Percentiles rank a stretch among this genome's conserved stretches.
Evolutionary conservation across 1,140 invertebrate genomes (phyloP).

Genomic region (Brachionus rotundiformis): DNA sequence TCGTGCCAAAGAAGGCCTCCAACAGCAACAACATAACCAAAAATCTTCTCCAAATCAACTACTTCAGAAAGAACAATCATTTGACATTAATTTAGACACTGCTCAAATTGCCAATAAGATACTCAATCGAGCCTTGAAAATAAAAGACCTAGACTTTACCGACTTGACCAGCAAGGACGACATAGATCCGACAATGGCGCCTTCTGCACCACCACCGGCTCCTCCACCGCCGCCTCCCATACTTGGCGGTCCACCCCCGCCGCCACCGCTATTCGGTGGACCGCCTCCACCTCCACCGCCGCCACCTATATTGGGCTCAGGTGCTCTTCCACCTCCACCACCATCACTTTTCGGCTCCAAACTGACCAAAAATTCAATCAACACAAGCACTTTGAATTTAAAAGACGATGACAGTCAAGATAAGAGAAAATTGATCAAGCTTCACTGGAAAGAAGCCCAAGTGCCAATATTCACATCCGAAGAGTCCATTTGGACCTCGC

Average conservation of each 20-base stretch:
- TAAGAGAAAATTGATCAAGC: slow-evolving; percentile 82
- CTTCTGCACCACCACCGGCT: slow-evolving; percentile 68
- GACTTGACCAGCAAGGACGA: slow-evolving; percentile 74
- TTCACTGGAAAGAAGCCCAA: slow-evolving; percentile 93
- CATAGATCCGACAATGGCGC: slow-evolving; percentile 58
- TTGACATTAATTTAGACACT: slow-evolving; percentile 60
- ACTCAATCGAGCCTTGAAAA: slow-evolving; percentile 73
- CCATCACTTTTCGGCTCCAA: slow-evolving; percentile 57
- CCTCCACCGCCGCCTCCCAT: slow-evolving; percentile 55
- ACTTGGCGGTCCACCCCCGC: slow-evolving; percentile 50
- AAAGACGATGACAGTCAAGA: slow-evolving; percentile 76
- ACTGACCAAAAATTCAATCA: slow-evolving; percentile 64
- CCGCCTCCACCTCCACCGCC: slow-evolving; percentile 53
- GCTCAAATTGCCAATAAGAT: slow-evolving; percentile 55
- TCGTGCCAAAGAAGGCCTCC: slow-evolving; percentile 81
- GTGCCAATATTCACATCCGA: slow-evolving; percentile 43
- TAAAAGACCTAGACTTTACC: slow-evolving; percentile 94
- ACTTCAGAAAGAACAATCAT: not conserved
- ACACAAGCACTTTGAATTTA: slow-evolving; percentile 56
- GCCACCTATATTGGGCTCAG: slow-evolving; percentile 59
- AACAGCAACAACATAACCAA: slow-evolving; percentile 23
- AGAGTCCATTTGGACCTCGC: slow-evolving; percentile 90
- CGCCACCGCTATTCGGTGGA: not conserved
- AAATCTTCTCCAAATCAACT: not conserved
- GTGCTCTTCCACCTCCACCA: slow-evolving; percentile 52